Evolutionary conservation across 2,888 invertebrate species (phyloP).

Genomic region (Eugnorisma glareosa): DNA sequence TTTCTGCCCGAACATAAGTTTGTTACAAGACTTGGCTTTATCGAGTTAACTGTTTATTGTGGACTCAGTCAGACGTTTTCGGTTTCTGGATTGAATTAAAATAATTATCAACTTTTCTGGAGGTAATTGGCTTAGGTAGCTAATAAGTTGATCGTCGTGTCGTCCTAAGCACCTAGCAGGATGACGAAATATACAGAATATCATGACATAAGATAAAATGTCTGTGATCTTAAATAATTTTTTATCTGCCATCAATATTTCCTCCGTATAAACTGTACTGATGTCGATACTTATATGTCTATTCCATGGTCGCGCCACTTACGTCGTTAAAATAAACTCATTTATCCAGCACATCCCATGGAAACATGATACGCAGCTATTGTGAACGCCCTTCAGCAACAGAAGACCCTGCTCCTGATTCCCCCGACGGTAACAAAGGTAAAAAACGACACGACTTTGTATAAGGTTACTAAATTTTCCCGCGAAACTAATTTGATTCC

Average conservation of each 20-base stretch:
- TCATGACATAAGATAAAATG: not conserved
- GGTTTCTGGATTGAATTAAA: conserved; percentile 57
- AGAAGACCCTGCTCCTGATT: conserved; percentile 26
- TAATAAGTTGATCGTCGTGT: not conserved
- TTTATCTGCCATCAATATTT: not conserved
- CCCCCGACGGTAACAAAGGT: conserved; percentile 59
- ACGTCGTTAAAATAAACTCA: not conserved
- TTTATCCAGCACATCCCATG: not conserved
- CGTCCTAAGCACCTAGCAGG: not conserved
- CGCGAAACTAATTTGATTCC: conserved; percentile 75
- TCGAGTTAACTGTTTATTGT: conserved; percentile 57
- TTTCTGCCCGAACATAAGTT: conserved; percentile 59
- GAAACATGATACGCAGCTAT: conserved; percentile 16
- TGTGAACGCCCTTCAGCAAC: conserved; percentile 30
- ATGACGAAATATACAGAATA: not conserved
- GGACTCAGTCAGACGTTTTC: conserved; percentile 44
- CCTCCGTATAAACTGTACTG: not conserved
- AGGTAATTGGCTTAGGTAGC: conserved; percentile 18
- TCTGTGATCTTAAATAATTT: conserved; percentile 5
- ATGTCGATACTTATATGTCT: not conserved
- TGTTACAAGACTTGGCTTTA: conserved; percentile 62
- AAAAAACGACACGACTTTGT: conserved; percentile 61
- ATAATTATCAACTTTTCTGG: conserved; percentile 47
- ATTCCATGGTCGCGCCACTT: not conserved
- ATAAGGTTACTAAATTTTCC: conserved; percentile 65